A percentile compares a stretch with the other conserved stretches of the same genome.
Evolutionary conservation across 1,140 invertebrate genomes (phyloP).

Genomic region (Fopius arisanus): DNA sequence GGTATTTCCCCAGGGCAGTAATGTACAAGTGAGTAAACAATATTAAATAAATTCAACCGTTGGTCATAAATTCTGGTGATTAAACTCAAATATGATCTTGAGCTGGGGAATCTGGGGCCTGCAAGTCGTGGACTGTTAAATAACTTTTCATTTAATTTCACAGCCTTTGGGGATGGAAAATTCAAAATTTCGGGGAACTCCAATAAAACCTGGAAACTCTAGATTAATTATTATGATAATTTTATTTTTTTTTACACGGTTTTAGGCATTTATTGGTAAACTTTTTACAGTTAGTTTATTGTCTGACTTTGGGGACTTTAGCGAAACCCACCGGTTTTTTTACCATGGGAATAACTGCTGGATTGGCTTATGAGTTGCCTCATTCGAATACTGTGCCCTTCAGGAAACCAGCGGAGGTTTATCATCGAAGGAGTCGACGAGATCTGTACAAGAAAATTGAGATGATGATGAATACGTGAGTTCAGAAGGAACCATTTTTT

Average conservation of each 20-base stretch:
- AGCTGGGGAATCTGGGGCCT: too few relatives aligned
- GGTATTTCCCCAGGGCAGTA: constrained; percentile 61
- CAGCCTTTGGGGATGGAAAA: too few relatives aligned
- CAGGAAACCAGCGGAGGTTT: constrained; percentile 56
- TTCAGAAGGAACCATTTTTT: too few relatives aligned
- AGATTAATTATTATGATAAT: too few relatives aligned
- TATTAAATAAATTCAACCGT: not conserved
- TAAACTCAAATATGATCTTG: not conserved
- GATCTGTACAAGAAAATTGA: constrained; percentile 62
- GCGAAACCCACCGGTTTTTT: constrained; percentile 68
- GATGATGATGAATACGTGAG: constrained; percentile 60
- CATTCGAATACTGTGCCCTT: constrained; percentile 55
- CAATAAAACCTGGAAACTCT: too few relatives aligned
- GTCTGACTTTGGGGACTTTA: constrained; percentile 68
- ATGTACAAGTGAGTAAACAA: constrained; percentile 56
- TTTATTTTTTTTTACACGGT: too few relatives aligned
- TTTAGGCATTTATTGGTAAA: not conserved
- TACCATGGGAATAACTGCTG: constrained; percentile 75
- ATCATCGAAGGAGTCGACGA: constrained; percentile 62
- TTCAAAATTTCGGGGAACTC: too few relatives aligned
- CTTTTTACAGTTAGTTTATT: constrained; percentile 69
- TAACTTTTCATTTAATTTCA: not conserved
- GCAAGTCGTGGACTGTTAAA: too few relatives aligned
- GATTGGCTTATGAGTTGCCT: constrained; percentile 78
- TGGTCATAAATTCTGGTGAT: not conserved